phyloP scores from a whole-genome alignment of 2,113 vertebrate genomes.

The Meriones unguiculatus region DNA sequence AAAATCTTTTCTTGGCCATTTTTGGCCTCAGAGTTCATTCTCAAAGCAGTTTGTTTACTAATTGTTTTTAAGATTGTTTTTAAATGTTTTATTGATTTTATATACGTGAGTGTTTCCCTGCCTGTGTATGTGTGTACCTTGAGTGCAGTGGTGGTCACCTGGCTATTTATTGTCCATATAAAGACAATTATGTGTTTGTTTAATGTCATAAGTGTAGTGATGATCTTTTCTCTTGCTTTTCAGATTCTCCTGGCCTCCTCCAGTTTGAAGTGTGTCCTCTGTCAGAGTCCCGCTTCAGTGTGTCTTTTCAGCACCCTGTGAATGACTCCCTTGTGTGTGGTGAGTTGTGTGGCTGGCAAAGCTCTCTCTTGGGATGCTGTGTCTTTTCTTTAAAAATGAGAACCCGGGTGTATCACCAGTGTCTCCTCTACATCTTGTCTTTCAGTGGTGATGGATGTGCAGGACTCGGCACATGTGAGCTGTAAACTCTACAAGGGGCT shows the following conservation, averaged over 20 bases:
- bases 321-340: slow-evolving; percentile 99
- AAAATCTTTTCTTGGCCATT: neutral
- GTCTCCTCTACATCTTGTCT: slow-evolving; percentile 71
- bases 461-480: slow-evolving; percentile 95
- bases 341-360: slow-evolving; percentile 85
- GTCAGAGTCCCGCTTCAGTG: slow-evolving; percentile 96
- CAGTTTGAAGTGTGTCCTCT: slow-evolving; percentile 99
- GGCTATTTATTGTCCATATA: slow-evolving; percentile 37
- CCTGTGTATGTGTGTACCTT: neutral
- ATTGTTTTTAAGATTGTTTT: neutral
- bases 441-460: slow-evolving; percentile 98
- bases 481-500: slow-evolving; percentile 98
- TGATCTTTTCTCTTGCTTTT: slow-evolving; percentile 35
- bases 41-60: neutral
- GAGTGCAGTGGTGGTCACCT: neutral
- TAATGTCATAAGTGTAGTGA: neutral
- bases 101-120: neutral
- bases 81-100: neutral
- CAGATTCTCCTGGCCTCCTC: slow-evolving; percentile 95
- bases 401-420: slow-evolving; percentile 50
- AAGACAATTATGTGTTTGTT: neutral
- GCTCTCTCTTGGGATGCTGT: neutral
- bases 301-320: slow-evolving; percentile 98
- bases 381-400: slow-evolving; percentile 15
- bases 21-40: slow-evolving; percentile 59